These are phyloP conservation scores for Lampropteryx suffumata DNA, from an alignment of 2,888 invertebrate genomes.

Conservation along the genomic window DNA sequence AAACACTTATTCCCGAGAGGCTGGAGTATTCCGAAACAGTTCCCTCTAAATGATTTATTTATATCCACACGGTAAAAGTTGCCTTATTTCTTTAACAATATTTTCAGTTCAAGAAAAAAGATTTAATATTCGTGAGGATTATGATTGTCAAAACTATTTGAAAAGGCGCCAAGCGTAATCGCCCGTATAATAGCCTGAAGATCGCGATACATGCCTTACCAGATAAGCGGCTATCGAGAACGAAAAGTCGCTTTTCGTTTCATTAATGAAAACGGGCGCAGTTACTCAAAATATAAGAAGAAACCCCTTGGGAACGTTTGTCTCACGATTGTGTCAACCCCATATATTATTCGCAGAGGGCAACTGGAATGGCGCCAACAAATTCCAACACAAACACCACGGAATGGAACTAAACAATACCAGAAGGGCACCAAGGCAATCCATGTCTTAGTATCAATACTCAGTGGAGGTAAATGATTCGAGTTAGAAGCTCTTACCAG, in stretches of 20 bases:
- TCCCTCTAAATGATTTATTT: too few relatives aligned
- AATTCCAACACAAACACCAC: neutral
- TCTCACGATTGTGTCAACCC: neutral
- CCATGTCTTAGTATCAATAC: too few relatives aligned
- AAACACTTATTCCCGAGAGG: too few relatives aligned
- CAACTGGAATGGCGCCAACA: neutral
- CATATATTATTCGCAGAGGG: neutral
- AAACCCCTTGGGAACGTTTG: neutral
- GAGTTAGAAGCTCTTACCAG: neutral
- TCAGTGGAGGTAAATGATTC: too few relatives aligned
- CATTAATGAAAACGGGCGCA: neutral
- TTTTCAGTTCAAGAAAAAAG: conserved; percentile 7
- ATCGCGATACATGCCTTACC: conserved; percentile 9
- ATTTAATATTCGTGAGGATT: conserved; percentile 15
- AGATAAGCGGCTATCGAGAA: conserved; percentile 3
- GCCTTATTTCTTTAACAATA: conserved; percentile 3
- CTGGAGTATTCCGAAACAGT: too few relatives aligned
- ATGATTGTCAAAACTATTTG: conserved; percentile 25
- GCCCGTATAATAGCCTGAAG: conserved; percentile 29
- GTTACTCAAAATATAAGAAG: neutral
- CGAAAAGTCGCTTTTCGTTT: neutral
- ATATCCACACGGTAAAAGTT: neutral
- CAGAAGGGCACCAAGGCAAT: neutral
- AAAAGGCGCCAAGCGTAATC: conserved; percentile 33
- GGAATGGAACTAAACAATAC: neutral